Base-by-base conservation (phyloP, 2,113 vertebrate species). In the Megaceryle torquata region DNA sequence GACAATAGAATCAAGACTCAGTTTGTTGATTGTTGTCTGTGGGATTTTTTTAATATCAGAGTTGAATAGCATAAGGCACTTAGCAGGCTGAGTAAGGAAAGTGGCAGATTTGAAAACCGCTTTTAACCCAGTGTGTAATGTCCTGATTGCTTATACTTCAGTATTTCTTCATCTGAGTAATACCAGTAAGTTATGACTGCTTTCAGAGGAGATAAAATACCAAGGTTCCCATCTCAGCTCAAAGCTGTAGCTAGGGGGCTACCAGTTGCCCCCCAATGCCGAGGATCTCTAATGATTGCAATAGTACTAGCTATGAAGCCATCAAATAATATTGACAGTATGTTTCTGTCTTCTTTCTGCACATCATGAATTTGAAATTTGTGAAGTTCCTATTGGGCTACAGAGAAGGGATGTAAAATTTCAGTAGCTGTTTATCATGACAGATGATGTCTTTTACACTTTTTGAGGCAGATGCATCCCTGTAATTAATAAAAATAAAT, bases 401-500 rank as follows among this genome's bases (percentile, higher is more conserved):
- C 19, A 37, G 31, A 64, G 43, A 31, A 81, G 67, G 63, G 51
- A 44, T 46, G 8, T 68, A 35, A 85, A 88, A 84, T 85, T 94
- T 83, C 86, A 33, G 13, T 24, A 63, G 51, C 33, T 41, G 48
- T 92, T 79, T 75, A 60, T 51, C 60, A 46, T 57, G 48, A 26
- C 24, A 31, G 37, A 22, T 5, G 5, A 26, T 37, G 15, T 51
- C 48, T 53, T 72, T 69, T 69, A 56, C 48, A 77, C 9, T 79
- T 72, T 84, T 68, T 5, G 54, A 56, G 50, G 54, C 53, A 48
- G 81, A 69, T 88, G 10, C 19, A 39, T 48, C 69, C 88, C 16
- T 83, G 60, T 68, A 88, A 83, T 91, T 70, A 86, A 96, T 94
- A 68, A 74, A 82, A 94, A 64, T 91, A 89, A 89, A 86, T 50